phyloP scores from a whole-genome alignment of 2,888 invertebrate genomes.

The Oxystoma pomonae region DNA sequence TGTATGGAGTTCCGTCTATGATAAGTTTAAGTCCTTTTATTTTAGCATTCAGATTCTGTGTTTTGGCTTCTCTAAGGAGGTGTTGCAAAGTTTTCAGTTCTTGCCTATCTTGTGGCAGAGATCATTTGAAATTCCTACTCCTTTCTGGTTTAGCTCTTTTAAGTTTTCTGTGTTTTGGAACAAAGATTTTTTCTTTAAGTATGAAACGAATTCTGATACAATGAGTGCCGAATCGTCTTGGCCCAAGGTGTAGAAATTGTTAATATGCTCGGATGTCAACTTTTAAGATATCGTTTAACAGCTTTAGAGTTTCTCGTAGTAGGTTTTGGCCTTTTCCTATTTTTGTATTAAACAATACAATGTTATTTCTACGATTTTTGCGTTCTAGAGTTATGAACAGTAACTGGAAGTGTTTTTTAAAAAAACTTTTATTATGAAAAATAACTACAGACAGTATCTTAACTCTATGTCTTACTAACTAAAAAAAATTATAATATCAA shows the following conservation, averaged over 20 bases:
- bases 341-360: neutral
- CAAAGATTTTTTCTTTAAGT: neutral
- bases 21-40: slow-evolving; percentile 1
- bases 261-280: neutral
- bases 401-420: too few relatives aligned
- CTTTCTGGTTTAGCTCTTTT: neutral
- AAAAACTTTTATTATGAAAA: too few relatives aligned
- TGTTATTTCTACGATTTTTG: neutral
- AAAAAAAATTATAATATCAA: too few relatives aligned
- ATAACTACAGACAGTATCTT: too few relatives aligned
- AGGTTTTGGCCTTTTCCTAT: neutral
- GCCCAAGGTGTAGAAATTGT: neutral
- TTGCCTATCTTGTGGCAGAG: neutral
- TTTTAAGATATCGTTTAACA: neutral
- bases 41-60: slow-evolving; percentile 2
- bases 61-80: neutral
- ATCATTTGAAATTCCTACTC: neutral
- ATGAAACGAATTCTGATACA: neutral
- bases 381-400: too few relatives aligned
- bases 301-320: neutral
- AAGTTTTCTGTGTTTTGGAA: neutral
- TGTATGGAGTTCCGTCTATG: neutral
- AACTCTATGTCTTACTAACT: too few relatives aligned
- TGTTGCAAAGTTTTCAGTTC: neutral
- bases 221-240: neutral